Conservation (phyloP, 2,113 vertebrate species). For the Myotis yumanensis region DNA sequence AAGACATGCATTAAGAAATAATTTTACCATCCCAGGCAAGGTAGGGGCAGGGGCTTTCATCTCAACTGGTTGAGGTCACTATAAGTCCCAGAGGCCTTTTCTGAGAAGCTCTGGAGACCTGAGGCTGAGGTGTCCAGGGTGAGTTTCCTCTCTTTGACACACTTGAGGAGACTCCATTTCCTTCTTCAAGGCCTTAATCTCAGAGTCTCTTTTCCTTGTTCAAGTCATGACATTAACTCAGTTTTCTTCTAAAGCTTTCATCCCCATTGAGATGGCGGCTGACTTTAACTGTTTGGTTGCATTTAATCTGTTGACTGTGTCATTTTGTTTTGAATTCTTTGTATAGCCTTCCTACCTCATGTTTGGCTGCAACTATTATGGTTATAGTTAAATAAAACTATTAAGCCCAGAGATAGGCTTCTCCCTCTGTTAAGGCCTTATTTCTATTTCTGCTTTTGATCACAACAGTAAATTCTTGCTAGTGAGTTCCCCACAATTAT, state of each 20-base stretch:
- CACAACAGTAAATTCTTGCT: not conserved
- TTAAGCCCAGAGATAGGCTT: not conserved
- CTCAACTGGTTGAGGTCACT: not conserved
- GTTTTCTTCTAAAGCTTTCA: not conserved
- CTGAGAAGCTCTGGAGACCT: not conserved
- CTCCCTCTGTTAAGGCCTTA: not conserved
- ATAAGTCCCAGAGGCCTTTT: not conserved
- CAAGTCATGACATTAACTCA: not conserved
- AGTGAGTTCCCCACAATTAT: not conserved
- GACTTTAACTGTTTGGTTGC: not conserved
- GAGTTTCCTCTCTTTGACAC: not conserved
- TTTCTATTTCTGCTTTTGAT: not conserved
- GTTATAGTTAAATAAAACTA: not conserved
- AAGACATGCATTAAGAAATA: not conserved
- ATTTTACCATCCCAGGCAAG: not conserved
- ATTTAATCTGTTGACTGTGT: not conserved
- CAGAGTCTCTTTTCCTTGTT: not conserved
- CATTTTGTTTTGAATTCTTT: conserved; percentile 24
- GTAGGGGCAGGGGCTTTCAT: not conserved
- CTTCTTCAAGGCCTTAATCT: not conserved
- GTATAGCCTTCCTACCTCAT: not conserved
- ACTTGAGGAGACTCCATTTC: not conserved
- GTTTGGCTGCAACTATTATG: not conserved
- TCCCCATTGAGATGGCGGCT: not conserved
- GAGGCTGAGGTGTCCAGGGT: not conserved